Percentiles rank a stretch among this genome's conserved stretches.
Evolutionary conservation across 2,797 vertebrate species (phyloP).

Genomic region (Pseudochaenichthys georgianus): DNA sequence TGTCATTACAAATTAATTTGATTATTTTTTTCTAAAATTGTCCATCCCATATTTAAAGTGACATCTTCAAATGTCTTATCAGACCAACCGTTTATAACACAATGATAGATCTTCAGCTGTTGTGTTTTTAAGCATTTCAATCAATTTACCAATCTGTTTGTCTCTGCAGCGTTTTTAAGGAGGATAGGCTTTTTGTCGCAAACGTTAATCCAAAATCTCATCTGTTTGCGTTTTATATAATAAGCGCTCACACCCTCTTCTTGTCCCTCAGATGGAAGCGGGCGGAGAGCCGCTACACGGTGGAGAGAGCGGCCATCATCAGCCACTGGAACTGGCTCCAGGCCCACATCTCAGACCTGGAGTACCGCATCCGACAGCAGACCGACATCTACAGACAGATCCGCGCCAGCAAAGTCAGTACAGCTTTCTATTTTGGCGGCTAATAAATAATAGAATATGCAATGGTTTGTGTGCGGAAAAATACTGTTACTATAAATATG

Average conservation of each 20-base stretch:
- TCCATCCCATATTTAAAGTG: neutral
- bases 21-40: neutral
- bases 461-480: neutral
- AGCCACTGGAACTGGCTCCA: conserved; percentile 99
- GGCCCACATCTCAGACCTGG: conserved; percentile 98
- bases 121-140: no score
- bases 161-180: neutral
- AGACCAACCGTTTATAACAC: neutral
- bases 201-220: neutral
- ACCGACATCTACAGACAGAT: conserved; percentile 98
- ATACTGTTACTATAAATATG: neutral
- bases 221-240: neutral
- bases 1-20: neutral
- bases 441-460: neutral
- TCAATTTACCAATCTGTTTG: neutral
- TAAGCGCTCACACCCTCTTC: neutral
- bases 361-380: conserved; percentile 98
- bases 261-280: conserved; percentile 89
- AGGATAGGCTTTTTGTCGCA: neutral
- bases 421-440: no score
- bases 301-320: conserved; percentile 95
- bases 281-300: conserved; percentile 95
- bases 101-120: neutral
- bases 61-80: neutral
- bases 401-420: conserved; percentile 92